phyloP scores from a whole-genome alignment of 2,888 invertebrate species.

The Eristalis intricaria region DNA sequence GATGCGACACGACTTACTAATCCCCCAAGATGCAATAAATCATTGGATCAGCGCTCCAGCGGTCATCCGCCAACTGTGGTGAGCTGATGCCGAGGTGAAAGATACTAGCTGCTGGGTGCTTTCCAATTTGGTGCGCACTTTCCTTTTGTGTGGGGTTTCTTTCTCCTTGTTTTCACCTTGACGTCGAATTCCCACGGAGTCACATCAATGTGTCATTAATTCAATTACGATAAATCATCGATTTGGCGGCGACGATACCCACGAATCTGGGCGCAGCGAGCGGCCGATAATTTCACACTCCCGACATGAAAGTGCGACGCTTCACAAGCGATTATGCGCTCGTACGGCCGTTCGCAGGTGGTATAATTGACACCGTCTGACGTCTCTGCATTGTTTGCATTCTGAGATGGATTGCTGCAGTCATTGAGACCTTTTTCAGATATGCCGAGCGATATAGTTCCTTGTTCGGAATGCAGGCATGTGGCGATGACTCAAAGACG shows the following conservation, averaged over 20 bases:
- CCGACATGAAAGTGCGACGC: conserved; percentile 46
- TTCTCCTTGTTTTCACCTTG: conserved; percentile 68
- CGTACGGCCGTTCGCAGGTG: background rate
- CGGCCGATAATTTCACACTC: conserved; percentile 63
- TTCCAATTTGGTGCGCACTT: conserved; percentile 66
- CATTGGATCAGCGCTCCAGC: conserved; percentile 39
- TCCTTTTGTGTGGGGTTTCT: conserved; percentile 63
- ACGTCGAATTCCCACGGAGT: conserved; percentile 66
- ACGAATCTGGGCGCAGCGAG: conserved; percentile 44
- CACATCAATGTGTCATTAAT: conserved; percentile 68
- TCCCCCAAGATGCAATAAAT: conserved; percentile 66
- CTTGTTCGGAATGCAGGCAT: background rate
- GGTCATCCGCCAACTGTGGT: conserved; percentile 12
- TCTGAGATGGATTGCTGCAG: background rate
- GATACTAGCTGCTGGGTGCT: conserved; percentile 36
- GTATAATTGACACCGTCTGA: background rate
- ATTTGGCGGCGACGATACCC: conserved; percentile 43
- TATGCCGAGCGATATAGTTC: background rate
- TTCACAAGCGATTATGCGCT: conserved; percentile 25
- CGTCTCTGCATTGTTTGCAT: conserved; percentile 17
- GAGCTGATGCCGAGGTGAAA: conserved; percentile 24
- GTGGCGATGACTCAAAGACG: background rate
- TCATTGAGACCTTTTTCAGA: background rate
- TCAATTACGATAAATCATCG: conserved; percentile 71
- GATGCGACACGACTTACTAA: conserved; percentile 70